Evolutionary conservation across 2,113 vertebrate genomes (phyloP).

Genomic region (Oryzias woworae): DNA sequence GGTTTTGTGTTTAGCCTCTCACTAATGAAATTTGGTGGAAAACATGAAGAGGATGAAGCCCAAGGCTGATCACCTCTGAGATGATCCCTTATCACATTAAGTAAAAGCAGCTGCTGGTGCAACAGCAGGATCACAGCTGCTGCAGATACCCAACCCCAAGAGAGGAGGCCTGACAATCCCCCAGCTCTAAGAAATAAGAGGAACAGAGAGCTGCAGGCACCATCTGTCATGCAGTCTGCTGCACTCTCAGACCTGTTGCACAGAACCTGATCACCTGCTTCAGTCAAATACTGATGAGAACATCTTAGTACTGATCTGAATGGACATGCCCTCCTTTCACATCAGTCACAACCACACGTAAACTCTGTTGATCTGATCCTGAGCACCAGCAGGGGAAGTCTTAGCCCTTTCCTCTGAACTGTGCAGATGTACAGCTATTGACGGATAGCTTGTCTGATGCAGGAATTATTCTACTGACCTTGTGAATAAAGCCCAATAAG

Average conservation of each 20-base stretch:
- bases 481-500: background rate
- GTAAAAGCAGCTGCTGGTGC: constrained; percentile 43
- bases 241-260: background rate
- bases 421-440: constrained; percentile 1
- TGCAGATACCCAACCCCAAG: constrained; percentile 13
- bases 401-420: background rate
- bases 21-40: constrained; percentile 40
- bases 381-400: background rate
- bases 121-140: constrained; percentile 42
- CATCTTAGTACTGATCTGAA: too few species aligned
- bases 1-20: constrained; percentile 39
- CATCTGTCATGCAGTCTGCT: background rate
- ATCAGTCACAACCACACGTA: constrained; percentile 1
- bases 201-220: constrained; percentile 12
- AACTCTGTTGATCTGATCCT: background rate
- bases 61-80: constrained; percentile 22
- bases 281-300: too few species aligned
- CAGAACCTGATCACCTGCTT: too few species aligned
- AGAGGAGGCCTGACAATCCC: constrained; percentile 11
- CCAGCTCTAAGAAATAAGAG: background rate
- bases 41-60: background rate
- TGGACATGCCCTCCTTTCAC: background rate
- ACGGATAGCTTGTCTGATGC: constrained; percentile 7
- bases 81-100: constrained; percentile 31
- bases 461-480: constrained; percentile 18